phyloP scores from a whole-genome alignment of 2,797 vertebrate genomes.

The Etheostoma nigrum region DNA sequence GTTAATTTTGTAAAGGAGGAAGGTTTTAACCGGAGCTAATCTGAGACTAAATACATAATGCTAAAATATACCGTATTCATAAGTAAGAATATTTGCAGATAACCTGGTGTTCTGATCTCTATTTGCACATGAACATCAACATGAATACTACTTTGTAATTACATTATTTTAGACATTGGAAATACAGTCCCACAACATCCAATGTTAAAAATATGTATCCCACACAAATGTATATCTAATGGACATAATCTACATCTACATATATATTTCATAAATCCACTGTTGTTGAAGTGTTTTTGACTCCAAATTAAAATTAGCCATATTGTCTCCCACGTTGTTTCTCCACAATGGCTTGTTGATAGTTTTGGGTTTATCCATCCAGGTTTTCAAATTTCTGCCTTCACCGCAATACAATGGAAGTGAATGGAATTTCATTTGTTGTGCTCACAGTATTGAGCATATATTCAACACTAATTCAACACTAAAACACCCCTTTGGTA shows the following conservation, averaged over 20 bases:
- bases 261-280: constrained; percentile 11
- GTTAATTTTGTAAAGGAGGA: not conserved
- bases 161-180: not conserved
- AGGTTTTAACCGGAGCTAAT: constrained; percentile 6
- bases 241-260: not conserved
- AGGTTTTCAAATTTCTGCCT: not conserved
- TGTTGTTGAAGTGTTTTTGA: not conserved
- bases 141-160: not conserved
- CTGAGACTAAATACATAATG: constrained; percentile 22
- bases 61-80: constrained; percentile 29
- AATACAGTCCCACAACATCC: not conserved
- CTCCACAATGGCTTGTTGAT: too few species aligned
- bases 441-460: too few species aligned
- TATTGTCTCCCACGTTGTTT: not conserved
- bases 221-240: not conserved
- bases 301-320: constrained; percentile 3
- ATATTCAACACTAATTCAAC: too few species aligned
- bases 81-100: constrained; percentile 19
- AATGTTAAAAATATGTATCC: not conserved
- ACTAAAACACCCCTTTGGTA: not conserved
- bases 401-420: too few species aligned
- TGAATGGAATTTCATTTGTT: too few species aligned
- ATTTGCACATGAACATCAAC: constrained; percentile 6
- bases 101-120: constrained; percentile 15
- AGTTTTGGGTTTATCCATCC: not conserved